Evolutionary conservation across 2,797 vertebrate genomes (phyloP).

Genomic region (Danio jaintianensis): DNA sequence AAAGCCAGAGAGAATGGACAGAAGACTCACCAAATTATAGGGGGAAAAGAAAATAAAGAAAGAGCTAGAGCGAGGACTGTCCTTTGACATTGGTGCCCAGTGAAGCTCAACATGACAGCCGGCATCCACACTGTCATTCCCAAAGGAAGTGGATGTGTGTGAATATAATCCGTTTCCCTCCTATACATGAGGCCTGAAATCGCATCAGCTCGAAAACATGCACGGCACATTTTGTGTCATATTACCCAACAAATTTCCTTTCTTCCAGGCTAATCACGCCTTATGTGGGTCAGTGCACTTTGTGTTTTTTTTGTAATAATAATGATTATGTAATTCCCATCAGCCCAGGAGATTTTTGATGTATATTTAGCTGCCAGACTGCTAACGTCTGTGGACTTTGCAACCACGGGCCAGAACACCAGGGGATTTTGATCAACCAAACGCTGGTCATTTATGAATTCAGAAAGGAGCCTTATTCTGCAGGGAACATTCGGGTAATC

Average conservation of each 20-base stretch:
- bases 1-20: slow-evolving; percentile 20
- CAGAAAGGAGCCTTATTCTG: slow-evolving; percentile 53
- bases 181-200: slow-evolving; percentile 29
- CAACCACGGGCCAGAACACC: slow-evolving; percentile 26
- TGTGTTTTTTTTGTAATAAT: slow-evolving; percentile 17
- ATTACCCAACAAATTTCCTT: slow-evolving; percentile 23
- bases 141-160: slow-evolving; percentile 58
- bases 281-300: slow-evolving; percentile 44
- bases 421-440: slow-evolving; percentile 51
- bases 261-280: slow-evolving; percentile 26
- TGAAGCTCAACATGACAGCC: slow-evolving; percentile 54
- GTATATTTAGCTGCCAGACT: slow-evolving; percentile 45
- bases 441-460: slow-evolving; percentile 45
- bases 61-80: slow-evolving; percentile 40
- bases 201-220: neutral
- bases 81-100: slow-evolving; percentile 49
- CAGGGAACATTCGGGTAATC: slow-evolving; percentile 59
- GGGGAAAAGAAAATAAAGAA: slow-evolving; percentile 19
- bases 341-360: slow-evolving; percentile 53
- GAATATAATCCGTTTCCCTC: slow-evolving; percentile 49
- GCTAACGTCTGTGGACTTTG: slow-evolving; percentile 4
- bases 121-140: slow-evolving; percentile 53
- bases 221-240: slow-evolving; percentile 11
- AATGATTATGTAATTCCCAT: slow-evolving; percentile 51
- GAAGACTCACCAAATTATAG: slow-evolving; percentile 10